Evolutionary conservation across 2,888 invertebrate genomes (phyloP).

Genomic region (Yponomeuta plumbellus): DNA sequence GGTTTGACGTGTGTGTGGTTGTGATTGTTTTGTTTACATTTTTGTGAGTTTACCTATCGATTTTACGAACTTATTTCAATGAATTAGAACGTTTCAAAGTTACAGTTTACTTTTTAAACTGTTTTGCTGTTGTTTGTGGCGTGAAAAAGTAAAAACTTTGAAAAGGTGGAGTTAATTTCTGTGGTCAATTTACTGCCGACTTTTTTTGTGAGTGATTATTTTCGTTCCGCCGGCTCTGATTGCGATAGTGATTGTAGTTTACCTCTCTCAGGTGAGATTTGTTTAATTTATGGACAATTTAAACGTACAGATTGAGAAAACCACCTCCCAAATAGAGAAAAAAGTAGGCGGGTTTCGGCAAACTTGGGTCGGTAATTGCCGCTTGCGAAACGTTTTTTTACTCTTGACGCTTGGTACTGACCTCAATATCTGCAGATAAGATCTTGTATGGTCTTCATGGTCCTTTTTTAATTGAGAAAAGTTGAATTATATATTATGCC

Average conservation of each 20-base stretch:
- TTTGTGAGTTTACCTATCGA: constrained; percentile 1
- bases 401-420: constrained; percentile 32
- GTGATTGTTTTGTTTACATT: constrained; percentile 32
- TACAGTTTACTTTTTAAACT: not conserved
- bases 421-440: constrained; percentile 35
- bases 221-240: constrained; percentile 13
- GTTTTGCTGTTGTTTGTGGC: not conserved
- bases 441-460: not conserved
- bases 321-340: constrained; percentile 4
- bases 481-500: not conserved
- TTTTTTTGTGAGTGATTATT: constrained; percentile 33
- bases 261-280: not conserved
- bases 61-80: not conserved
- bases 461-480: not conserved
- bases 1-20: constrained; percentile 25
- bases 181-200: constrained; percentile 19
- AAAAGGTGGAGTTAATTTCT: not conserved
- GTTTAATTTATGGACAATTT: not conserved
- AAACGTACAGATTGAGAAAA: not conserved
- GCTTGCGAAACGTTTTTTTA: constrained; percentile 42
- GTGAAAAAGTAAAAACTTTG: not conserved
- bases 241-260: constrained; percentile 1
- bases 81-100: not conserved
- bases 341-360: constrained; percentile 3
- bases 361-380: not conserved